These are phyloP conservation scores for Drosophila prolongata DNA, from an alignment of 2,888 invertebrate genomes.

Conservation along the genomic window DNA sequence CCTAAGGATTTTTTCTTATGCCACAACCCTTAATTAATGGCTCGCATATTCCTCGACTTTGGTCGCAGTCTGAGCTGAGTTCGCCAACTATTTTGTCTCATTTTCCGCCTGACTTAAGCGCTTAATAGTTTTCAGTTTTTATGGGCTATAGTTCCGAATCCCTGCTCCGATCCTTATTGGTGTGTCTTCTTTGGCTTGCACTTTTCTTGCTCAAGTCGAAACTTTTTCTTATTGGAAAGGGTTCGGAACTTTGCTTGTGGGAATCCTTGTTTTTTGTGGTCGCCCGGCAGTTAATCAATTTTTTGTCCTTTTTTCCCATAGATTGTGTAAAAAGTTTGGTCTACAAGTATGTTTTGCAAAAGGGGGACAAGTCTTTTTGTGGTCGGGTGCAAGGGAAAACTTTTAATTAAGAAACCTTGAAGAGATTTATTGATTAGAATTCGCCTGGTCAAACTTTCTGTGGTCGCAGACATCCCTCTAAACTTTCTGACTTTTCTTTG, in stretches of 20 bases:
- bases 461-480: constrained; percentile 14
- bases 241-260: constrained; percentile 55
- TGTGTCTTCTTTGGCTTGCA: constrained; percentile 38
- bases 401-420: constrained; percentile 84
- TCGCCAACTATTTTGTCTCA: constrained; percentile 82
- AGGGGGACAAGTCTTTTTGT: constrained; percentile 45
- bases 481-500: background rate
- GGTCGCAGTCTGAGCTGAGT: constrained; percentile 28
- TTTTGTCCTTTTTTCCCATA: constrained; percentile 51
- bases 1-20: constrained; percentile 5
- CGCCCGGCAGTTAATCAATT: constrained; percentile 74
- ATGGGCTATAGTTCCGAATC: constrained; percentile 47
- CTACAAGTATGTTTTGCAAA: constrained; percentile 65
- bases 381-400: constrained; percentile 71
- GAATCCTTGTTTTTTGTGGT: constrained; percentile 63
- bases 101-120: constrained; percentile 83
- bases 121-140: constrained; percentile 81
- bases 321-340: constrained; percentile 49
- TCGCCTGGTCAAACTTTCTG: constrained; percentile 47
- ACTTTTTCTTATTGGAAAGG: constrained; percentile 58
- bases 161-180: constrained; percentile 16
- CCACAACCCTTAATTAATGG: constrained; percentile 66
- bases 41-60: constrained; percentile 37
- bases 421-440: constrained; percentile 83
- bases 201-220: constrained; percentile 67